A percentile compares a stretch with the other conserved stretches of the same genome.
phyloP scores from a whole-genome alignment of 2,113 vertebrate species.

The Lasiurus cinereus region DNA sequence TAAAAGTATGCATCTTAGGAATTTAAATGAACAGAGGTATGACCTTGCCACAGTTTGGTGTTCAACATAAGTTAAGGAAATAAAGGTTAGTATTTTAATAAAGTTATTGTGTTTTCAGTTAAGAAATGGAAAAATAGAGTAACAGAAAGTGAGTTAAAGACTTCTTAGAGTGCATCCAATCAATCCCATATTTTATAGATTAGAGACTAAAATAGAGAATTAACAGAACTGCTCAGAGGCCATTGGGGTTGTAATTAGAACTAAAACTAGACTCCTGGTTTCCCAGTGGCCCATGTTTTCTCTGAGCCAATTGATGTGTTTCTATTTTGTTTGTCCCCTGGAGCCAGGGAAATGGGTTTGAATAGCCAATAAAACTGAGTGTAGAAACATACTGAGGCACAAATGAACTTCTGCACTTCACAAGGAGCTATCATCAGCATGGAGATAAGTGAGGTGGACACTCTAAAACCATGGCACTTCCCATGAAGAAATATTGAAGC shows the following conservation, averaged over 20 bases:
- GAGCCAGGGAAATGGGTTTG: background rate
- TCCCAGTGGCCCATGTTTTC: background rate
- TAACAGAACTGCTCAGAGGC: background rate
- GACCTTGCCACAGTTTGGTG: background rate
- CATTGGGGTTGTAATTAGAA: background rate
- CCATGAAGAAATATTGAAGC: background rate
- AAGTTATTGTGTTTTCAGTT: background rate
- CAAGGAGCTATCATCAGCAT: background rate
- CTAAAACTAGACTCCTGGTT: background rate
- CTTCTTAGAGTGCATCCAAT: background rate
- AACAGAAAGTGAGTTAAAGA: background rate
- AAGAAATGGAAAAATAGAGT: conserved; percentile 11
- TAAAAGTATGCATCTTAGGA: background rate
- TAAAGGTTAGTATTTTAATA: background rate
- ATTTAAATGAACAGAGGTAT: background rate
- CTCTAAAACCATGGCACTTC: background rate
- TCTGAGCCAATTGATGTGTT: background rate
- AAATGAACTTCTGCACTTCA: fast-evolving
- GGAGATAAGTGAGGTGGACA: background rate
- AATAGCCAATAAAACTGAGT: background rate
- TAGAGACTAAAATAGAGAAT: background rate
- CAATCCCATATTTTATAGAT: background rate
- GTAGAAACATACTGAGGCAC: background rate
- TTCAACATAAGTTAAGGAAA: background rate
- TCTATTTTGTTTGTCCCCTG: background rate